A percentile compares a stretch with the other conserved stretches of the same genome.
These are phyloP conservation scores for Drosophila fuyamai DNA, from an alignment of 1,140 invertebrate genomes.

Conservation along the genomic window DNA sequence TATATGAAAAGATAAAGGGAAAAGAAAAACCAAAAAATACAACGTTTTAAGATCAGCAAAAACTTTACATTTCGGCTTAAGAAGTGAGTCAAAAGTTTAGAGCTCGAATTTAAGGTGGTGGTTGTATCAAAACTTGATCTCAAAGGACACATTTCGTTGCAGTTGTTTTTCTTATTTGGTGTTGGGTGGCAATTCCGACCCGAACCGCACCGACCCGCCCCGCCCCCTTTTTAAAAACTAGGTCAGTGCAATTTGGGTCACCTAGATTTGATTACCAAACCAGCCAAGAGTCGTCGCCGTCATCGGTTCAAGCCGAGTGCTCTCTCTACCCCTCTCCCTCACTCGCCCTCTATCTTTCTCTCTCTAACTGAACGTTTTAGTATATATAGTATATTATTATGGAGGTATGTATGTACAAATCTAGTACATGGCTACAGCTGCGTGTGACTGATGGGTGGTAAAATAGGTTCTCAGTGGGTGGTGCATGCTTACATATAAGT, in stretches of 20 bases:
- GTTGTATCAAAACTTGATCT: slow-evolving; percentile 37
- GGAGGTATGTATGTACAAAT: slow-evolving; percentile 22
- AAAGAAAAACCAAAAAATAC: slow-evolving; percentile 8
- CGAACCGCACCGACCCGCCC: neutral
- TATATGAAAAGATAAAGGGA: slow-evolving; percentile 1
- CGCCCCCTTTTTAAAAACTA: slow-evolving; percentile 29
- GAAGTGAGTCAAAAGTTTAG: neutral
- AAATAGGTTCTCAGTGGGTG: slow-evolving; percentile 30
- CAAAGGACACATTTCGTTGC: slow-evolving; percentile 52
- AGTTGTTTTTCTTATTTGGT: slow-evolving; percentile 12
- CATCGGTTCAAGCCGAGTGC: slow-evolving; percentile 51
- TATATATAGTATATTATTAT: slow-evolving; percentile 11
- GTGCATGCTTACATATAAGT: slow-evolving; percentile 11
- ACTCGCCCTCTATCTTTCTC: slow-evolving; percentile 26
- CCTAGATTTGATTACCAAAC: slow-evolving; percentile 66
- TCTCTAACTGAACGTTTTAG: slow-evolving; percentile 11
- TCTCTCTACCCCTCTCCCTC: slow-evolving; percentile 7
- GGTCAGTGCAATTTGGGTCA: slow-evolving; percentile 63
- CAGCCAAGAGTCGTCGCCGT: slow-evolving; percentile 44
- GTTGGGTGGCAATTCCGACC: slow-evolving; percentile 9
- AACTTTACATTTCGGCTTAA: neutral
- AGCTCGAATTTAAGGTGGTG: slow-evolving; percentile 2
- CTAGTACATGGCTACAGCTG: slow-evolving; percentile 47
- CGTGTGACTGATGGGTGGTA: slow-evolving; percentile 26
- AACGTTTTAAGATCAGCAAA: neutral